Conservation (phyloP, 2,797 vertebrate genomes). For the Caiman crocodilus region DNA sequence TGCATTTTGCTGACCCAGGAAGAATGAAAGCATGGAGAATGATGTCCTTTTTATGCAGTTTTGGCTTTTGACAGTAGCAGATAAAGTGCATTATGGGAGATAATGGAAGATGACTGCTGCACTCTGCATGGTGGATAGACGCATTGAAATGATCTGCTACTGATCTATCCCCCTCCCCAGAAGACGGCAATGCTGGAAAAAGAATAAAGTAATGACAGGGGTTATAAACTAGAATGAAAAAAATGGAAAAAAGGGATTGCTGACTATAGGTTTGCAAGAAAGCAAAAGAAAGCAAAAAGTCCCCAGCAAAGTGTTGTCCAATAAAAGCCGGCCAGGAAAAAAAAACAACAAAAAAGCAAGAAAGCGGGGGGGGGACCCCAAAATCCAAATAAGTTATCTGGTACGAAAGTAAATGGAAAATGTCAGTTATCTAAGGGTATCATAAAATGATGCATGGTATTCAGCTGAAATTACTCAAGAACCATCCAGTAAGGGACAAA, state of each 20-base stretch:
- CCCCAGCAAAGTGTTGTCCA: neutral
- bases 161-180: neutral
- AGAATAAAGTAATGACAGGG: neutral
- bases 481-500: neutral
- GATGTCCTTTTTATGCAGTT: neutral
- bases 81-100: fast-evolving
- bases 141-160: too few species aligned
- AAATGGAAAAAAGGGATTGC: neutral
- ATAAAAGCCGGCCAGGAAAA: neutral
- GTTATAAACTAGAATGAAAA: neutral
- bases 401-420: neutral
- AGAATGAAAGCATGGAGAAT: neutral
- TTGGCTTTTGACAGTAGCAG: neutral
- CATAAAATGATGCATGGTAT: neutral
- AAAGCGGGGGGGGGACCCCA: too few species aligned
- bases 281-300: neutral
- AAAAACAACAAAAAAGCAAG: neutral
- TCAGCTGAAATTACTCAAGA: too few species aligned
- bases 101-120: neutral
- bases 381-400: neutral
- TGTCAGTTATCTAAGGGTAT: neutral
- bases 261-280: neutral
- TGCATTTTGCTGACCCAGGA: neutral
- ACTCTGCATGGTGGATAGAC: too few species aligned
- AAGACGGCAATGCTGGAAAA: neutral